Percentiles rank a stretch among this genome's conserved stretches.
Conservation (phyloP, 2,113 vertebrate species). For the Psophia crepitans region DNA sequence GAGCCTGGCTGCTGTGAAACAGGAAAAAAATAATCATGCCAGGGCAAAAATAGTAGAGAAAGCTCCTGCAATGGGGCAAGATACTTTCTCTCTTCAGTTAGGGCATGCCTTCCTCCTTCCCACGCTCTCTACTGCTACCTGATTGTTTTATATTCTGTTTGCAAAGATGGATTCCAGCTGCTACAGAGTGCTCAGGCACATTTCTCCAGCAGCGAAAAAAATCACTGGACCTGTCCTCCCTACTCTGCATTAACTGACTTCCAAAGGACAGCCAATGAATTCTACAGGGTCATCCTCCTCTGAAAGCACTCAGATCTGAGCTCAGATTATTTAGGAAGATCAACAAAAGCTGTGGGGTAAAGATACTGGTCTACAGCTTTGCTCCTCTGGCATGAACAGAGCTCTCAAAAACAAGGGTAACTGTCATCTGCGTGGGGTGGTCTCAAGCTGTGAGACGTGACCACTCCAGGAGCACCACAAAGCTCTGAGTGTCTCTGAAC, state of each 20-base stretch:
- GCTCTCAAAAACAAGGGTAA: not conserved
- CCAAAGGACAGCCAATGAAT: not conserved
- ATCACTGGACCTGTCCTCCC: not conserved
- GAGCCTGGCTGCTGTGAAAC: not conserved
- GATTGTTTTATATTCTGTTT: not conserved
- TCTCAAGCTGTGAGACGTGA: not conserved
- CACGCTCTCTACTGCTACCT: not conserved
- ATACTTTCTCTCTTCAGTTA: not conserved
- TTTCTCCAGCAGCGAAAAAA: not conserved
- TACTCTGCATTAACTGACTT: not conserved
- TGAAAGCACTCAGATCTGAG: not conserved
- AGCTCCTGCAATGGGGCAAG: not conserved
- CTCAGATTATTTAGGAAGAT: not conserved
- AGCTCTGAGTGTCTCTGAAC: not conserved
- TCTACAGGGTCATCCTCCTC: not conserved
- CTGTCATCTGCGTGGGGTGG: not conserved
- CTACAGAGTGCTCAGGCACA: not conserved
- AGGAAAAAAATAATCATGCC: not conserved
- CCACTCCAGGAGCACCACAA: not conserved
- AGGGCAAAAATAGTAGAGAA: not conserved
- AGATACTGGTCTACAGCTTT: not conserved
- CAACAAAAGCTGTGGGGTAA: not conserved
- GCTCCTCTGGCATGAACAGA: not conserved
- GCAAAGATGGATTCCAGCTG: not conserved
- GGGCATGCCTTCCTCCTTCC: not conserved